Base-by-base conservation (phyloP, 2,113 vertebrate genomes). In the Miniopterus natalensis region DNA sequence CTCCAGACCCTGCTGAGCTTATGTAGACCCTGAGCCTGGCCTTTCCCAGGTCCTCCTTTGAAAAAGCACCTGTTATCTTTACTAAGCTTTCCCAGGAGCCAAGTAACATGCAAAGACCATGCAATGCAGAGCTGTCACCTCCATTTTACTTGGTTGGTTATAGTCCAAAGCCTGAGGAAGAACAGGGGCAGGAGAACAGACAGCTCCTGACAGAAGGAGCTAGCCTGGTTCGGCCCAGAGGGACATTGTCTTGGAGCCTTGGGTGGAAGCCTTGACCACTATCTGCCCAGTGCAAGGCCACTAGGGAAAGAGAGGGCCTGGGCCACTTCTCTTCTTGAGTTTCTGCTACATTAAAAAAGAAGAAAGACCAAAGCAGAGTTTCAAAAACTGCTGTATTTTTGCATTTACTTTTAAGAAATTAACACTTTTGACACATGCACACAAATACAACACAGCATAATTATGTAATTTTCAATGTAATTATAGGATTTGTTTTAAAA, bases 371-470 rank as follows among this genome's bases (percentile, higher is more conserved):
- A n/a, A 92, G 21, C 63, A 90, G 10, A 14, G 10, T 47, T 71
- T 92, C 49, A 73, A 66, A 88, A 85, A 2, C 55, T 40, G 23
- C 10, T 78, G 2, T 57, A 17, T 55, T n/a, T 78, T 68, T 63
- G 36, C 53, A 61, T 55, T 78, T 89, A 61, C 20, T 78, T 95
- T 31, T 40, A 86, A 89, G 74, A 96, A 88, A 88, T 71, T 2
- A 66, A 77, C 57, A 31, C 49, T 77, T 65, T 65, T 23, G 68
- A 75, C 45, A 20, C 40, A 40, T 6, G 4, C 8, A 20, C 13
- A 61, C 14, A 59, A 80, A n/a, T 59, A 70, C 8, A 84, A n/a
- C 14, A 11, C 14, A 47, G 47, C n/a, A 1, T 90, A 61, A 75
- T 25, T 29, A 11, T 79, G n/a, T 59, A 17, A 18, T 61, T n/a